Conservation (phyloP, 2,797 vertebrate genomes). For the Erpetoichthys calabaricus region DNA sequence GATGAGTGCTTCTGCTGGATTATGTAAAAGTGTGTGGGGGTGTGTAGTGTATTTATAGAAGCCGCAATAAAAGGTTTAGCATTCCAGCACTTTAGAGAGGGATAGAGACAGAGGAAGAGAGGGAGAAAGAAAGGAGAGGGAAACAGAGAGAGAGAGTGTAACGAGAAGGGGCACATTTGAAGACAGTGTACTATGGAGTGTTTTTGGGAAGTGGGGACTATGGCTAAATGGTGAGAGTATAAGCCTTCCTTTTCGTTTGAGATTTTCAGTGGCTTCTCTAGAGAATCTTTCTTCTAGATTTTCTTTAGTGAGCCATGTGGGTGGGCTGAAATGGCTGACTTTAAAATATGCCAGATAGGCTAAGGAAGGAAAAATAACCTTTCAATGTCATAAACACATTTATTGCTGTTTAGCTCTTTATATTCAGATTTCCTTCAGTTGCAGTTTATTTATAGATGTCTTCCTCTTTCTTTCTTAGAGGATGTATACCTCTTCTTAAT, state of each 20-base stretch:
- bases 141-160: slow-evolving; percentile 8
- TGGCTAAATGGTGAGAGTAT: not conserved
- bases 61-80: not conserved
- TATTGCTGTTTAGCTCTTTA: too few species aligned
- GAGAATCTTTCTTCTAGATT: too few species aligned
- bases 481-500: too few species aligned
- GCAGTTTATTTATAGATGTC: too few species aligned
- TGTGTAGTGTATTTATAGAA: not conserved
- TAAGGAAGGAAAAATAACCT: too few species aligned
- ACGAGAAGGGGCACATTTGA: slow-evolving; percentile 7
- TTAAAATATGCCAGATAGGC: too few species aligned
- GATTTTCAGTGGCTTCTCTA: not conserved
- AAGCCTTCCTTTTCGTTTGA: not conserved
- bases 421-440: too few species aligned
- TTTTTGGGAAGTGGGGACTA: not conserved
- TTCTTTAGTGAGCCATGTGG: too few species aligned
- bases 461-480: too few species aligned
- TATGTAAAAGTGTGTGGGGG: not conserved
- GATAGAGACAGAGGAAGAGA: slow-evolving; percentile 5
- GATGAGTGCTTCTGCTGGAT: not conserved
- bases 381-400: too few species aligned
- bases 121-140: slow-evolving; percentile 12
- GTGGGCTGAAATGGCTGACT: too few species aligned
- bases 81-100: not conserved
- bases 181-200: not conserved